Conservation (phyloP, 2,113 vertebrate species). For the Saccopteryx leptura region DNA sequence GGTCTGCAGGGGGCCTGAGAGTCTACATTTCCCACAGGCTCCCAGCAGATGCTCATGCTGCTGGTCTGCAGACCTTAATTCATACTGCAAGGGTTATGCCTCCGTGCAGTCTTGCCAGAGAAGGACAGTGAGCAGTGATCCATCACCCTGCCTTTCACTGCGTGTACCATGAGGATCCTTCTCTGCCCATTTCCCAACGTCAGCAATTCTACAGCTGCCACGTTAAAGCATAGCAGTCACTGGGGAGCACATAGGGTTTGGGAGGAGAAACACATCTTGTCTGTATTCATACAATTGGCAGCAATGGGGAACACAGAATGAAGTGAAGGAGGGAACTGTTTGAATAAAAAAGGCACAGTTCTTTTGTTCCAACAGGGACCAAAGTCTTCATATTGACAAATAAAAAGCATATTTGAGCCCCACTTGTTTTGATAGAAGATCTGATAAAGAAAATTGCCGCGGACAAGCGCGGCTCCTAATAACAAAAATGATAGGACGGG, state of each 20-base stretch:
- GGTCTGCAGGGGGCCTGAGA: neutral
- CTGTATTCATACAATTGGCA: neutral
- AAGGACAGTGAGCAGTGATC: neutral
- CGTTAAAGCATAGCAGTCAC: neutral
- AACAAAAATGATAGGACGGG: too few species aligned
- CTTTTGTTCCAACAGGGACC: neutral
- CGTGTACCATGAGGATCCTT: neutral
- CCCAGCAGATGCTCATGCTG: too few species aligned
- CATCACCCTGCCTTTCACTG: neutral
- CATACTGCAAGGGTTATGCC: rapidly evolving
- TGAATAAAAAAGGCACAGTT: neutral
- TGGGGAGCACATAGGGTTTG: neutral
- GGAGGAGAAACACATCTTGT: neutral
- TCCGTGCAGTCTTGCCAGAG: neutral
- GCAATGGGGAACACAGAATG: neutral
- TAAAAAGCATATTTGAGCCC: neutral
- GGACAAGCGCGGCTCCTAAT: too few species aligned
- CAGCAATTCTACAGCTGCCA: neutral
- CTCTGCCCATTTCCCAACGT: neutral
- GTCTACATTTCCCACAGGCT: neutral
- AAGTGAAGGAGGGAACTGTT: neutral
- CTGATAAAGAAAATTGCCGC: neutral
- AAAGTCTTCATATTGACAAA: neutral
- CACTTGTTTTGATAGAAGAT: neutral
- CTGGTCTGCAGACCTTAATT: neutral